Conservation (phyloP, 2,797 vertebrate genomes). For the Champsocephalus gunnari region DNA sequence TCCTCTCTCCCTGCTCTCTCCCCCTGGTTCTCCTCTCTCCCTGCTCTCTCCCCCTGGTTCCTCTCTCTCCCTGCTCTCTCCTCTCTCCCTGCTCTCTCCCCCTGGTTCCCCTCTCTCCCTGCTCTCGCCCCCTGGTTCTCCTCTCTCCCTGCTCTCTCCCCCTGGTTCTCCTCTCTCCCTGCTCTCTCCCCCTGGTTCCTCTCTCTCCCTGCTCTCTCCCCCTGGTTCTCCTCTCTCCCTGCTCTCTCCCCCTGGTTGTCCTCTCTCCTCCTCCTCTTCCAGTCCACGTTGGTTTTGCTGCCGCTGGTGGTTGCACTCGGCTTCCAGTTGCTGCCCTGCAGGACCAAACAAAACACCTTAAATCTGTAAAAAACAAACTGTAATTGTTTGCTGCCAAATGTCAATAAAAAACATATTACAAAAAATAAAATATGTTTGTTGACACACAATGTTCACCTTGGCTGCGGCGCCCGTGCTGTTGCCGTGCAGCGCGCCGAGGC, state of each 20-base stretch:
- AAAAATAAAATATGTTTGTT: too few species aligned
- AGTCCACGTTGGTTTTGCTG: neutral
- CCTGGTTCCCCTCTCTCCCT: too few species aligned
- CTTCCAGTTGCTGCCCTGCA: slow-evolving; percentile 28
- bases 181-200: neutral
- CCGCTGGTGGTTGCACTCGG: neutral
- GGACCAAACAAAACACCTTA: neutral
- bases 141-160: neutral
- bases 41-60: neutral
- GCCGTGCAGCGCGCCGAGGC: slow-evolving; percentile 19
- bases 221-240: neutral
- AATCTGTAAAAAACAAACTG: too few species aligned
- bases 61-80: too few species aligned
- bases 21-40: slow-evolving; percentile 8
- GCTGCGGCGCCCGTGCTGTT: neutral
- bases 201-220: too few species aligned
- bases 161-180: slow-evolving; percentile 1
- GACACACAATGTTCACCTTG: slow-evolving; percentile 20
- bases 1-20: too few species aligned
- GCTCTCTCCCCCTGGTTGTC: neutral
- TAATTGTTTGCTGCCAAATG: too few species aligned
- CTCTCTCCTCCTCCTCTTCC: too few species aligned
- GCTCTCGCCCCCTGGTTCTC: too few species aligned
- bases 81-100: too few species aligned
- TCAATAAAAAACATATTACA: too few species aligned